These are phyloP conservation scores for Seira ritae DNA, from an alignment of 2,888 invertebrate species.

Conservation along the genomic window DNA sequence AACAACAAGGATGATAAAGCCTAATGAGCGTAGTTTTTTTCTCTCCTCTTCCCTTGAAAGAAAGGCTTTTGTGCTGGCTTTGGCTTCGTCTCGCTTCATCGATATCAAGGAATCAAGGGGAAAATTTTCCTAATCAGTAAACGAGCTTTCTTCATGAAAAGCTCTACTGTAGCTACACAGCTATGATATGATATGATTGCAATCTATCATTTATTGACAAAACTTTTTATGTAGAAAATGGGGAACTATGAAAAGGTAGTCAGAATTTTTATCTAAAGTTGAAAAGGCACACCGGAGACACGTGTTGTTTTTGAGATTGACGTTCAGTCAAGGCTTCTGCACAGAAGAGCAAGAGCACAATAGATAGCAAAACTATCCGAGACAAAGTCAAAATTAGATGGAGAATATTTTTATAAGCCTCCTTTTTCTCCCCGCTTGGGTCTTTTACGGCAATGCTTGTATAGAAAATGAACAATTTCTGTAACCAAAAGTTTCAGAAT, in stretches of 20 bases:
- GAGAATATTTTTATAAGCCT: too few relatives aligned
- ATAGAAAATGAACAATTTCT: too few relatives aligned
- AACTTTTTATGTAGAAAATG: background rate
- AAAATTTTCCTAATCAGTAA: background rate
- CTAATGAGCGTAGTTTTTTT: constrained; percentile 54
- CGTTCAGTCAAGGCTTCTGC: constrained; percentile 35
- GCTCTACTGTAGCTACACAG: too few relatives aligned
- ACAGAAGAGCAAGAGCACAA: too few relatives aligned
- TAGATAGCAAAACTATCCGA: too few relatives aligned
- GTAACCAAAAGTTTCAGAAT: too few relatives aligned
- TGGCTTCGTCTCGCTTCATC: too few relatives aligned
- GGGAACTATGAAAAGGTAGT: background rate
- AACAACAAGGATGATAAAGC: constrained; percentile 32
- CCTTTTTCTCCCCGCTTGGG: too few relatives aligned
- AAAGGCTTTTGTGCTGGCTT: background rate
- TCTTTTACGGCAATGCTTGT: too few relatives aligned
- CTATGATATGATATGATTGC: too few relatives aligned
- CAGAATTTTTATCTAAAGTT: background rate
- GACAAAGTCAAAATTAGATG: too few relatives aligned
- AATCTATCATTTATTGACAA: background rate
- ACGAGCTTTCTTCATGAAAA: background rate
- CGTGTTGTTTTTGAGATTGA: constrained; percentile 43
- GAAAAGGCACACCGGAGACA: constrained; percentile 42
- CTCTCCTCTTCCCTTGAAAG: background rate
- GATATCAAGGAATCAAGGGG: background rate